phyloP scores from a whole-genome alignment of 2,113 vertebrate species.

The Burhinus oedicnemus region DNA sequence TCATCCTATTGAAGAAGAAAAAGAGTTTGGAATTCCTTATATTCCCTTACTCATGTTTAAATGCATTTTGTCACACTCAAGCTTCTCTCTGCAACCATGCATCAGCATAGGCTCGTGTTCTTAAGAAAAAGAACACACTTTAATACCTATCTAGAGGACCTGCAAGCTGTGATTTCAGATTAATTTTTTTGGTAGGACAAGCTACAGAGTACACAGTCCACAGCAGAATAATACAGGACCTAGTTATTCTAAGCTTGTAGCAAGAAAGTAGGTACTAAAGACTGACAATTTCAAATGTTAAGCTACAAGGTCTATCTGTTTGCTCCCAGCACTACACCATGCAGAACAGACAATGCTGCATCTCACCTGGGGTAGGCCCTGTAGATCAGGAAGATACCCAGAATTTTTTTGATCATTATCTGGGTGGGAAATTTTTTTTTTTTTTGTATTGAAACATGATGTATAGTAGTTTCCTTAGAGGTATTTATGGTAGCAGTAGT shows the following conservation, averaged over 20 bases:
- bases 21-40: background rate
- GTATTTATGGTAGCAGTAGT: constrained; percentile 15
- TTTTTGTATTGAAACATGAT: background rate
- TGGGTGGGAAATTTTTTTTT: background rate
- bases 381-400: background rate
- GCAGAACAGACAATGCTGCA: background rate
- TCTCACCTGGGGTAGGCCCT: background rate
- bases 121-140: background rate
- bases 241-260: background rate
- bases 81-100: background rate
- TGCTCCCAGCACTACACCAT: background rate
- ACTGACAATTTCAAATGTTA: background rate
- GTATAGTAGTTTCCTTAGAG: background rate
- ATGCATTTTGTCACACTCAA: background rate
- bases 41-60: background rate
- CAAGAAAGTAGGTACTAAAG: background rate
- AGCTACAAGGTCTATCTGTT: background rate
- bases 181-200: background rate
- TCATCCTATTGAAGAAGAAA: background rate
- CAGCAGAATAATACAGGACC: background rate
- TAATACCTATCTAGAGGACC: background rate
- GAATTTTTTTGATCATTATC: background rate
- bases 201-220: background rate
- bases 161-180: background rate
- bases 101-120: background rate